These are phyloP conservation scores for Podarcis siculus DNA, from an alignment of 2,797 vertebrate genomes.

Conservation along the genomic window DNA sequence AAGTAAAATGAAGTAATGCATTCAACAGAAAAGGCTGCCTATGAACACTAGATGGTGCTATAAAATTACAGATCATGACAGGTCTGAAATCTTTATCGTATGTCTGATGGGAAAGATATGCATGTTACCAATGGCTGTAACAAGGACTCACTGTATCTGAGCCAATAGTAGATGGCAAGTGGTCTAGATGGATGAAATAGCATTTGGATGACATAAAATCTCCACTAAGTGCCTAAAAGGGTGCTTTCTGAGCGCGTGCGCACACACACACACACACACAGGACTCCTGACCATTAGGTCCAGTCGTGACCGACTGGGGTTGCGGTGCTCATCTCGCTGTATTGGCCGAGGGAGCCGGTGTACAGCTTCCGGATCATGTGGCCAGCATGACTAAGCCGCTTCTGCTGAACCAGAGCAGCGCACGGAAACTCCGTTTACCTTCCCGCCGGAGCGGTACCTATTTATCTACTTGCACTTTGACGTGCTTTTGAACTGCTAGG, in stretches of 20 bases:
- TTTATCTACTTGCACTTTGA: too few relatives aligned
- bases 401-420: too few relatives aligned
- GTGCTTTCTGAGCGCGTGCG: not conserved
- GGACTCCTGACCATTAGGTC: too few relatives aligned
- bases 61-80: conserved; percentile 4
- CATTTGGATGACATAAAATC: not conserved
- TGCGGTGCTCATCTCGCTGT: too few relatives aligned
- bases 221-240: not conserved
- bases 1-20: not conserved
- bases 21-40: not conserved
- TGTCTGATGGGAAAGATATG: not conserved
- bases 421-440: too few relatives aligned
- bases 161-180: not conserved
- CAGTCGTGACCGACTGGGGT: too few relatives aligned
- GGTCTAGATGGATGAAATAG: not conserved
- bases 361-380: too few relatives aligned
- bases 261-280: too few relatives aligned
- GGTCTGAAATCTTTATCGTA: not conserved
- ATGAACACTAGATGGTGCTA: conserved; percentile 56
- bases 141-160: not conserved
- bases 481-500: too few relatives aligned
- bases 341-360: too few relatives aligned
- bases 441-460: too few relatives aligned
- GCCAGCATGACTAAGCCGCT: too few relatives aligned
- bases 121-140: not conserved